Percentiles rank a stretch among this genome's conserved stretches.
phyloP scores from a whole-genome alignment of 2,113 vertebrate species.

The Tonatia bakeri region DNA sequence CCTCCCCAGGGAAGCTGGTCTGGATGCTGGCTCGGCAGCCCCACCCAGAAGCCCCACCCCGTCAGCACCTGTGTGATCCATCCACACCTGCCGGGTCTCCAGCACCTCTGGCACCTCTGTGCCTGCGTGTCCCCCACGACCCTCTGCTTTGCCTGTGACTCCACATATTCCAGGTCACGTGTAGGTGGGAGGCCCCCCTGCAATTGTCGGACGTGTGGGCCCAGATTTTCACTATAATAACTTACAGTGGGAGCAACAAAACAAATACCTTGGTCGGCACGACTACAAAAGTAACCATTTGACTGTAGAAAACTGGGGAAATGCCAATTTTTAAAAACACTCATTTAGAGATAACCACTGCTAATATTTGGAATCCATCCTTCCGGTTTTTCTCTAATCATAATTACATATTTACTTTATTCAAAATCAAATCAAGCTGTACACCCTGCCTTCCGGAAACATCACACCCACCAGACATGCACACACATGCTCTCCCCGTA shows the following conservation, averaged over 20 bases:
- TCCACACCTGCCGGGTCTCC: too few species aligned
- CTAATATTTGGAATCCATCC: not conserved
- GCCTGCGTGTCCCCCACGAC: not conserved
- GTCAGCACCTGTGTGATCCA: not conserved
- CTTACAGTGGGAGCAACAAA: not conserved
- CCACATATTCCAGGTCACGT: not conserved
- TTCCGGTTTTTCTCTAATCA: not conserved
- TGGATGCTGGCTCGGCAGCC: too few species aligned
- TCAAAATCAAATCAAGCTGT: not conserved
- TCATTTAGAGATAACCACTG: not conserved
- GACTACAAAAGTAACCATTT: not conserved
- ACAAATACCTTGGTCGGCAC: not conserved
- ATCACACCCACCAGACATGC: too few species aligned
- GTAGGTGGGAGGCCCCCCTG: not conserved
- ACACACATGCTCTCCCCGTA: accelerated
- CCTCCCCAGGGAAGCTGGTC: too few species aligned
- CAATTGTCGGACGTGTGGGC: not conserved
- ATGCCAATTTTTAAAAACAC: not conserved
- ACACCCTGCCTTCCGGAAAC: not conserved
- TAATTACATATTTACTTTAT: not conserved
- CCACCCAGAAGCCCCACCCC: not conserved
- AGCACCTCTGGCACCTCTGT: too few species aligned
- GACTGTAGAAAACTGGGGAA: not conserved
- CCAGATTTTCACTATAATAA: not conserved
- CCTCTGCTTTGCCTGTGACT: not conserved